Percentiles rank a stretch among this genome's conserved stretches.
These are phyloP conservation scores for Petrocephalus schoutedeni DNA, from an alignment of 2,797 vertebrate genomes.

Conservation along the genomic window DNA sequence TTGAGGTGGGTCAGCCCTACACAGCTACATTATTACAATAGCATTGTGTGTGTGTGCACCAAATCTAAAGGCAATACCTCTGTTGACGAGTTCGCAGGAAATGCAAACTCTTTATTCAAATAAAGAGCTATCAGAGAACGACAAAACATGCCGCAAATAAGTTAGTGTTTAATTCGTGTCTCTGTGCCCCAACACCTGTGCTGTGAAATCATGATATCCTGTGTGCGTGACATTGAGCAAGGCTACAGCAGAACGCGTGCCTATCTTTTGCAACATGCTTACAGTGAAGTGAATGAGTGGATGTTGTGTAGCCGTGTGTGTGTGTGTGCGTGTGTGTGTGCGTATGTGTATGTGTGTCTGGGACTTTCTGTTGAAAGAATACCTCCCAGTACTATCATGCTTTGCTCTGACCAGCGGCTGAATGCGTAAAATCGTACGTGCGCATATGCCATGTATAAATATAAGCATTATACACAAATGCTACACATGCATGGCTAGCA, in stretches of 20 bases:
- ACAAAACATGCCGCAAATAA: background rate
- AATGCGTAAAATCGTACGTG: background rate
- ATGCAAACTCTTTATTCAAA: conserved; percentile 4
- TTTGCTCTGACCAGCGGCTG: background rate
- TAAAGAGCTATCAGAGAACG: background rate
- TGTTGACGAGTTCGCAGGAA: background rate
- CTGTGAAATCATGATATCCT: background rate
- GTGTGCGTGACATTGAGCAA: background rate
- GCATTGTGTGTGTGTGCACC: background rate
- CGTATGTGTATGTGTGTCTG: background rate
- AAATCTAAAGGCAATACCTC: background rate
- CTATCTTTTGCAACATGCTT: background rate
- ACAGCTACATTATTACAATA: background rate
- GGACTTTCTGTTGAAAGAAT: background rate
- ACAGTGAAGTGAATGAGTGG: background rate
- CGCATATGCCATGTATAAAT: background rate
- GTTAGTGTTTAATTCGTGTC: background rate
- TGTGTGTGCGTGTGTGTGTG: background rate
- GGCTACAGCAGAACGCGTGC: background rate
- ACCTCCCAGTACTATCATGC: background rate
- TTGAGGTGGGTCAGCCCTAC: background rate
- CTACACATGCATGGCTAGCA: background rate
- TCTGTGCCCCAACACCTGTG: background rate
- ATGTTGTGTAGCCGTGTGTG: background rate
- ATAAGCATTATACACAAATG: background rate